phyloP scores from a whole-genome alignment of 2,797 vertebrate species.

The Ispidina lecontei region DNA sequence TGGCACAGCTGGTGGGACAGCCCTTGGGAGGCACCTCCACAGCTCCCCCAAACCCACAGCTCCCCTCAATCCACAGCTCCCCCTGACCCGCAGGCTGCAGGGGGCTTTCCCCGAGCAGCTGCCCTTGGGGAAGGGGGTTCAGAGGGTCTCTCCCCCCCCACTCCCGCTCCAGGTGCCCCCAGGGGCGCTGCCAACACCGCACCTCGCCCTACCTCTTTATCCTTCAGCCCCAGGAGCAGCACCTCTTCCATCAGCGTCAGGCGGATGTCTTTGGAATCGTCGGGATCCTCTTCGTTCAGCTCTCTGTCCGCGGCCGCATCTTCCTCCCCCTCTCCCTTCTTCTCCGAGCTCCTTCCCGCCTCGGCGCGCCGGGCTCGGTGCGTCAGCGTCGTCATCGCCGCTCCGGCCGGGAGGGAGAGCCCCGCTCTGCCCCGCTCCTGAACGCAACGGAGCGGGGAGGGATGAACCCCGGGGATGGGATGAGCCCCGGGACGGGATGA shows the following conservation, averaged over 20 bases:
- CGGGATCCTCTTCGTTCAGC: slow-evolving; percentile 51
- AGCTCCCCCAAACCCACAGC: neutral
- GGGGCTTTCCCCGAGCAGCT: neutral
- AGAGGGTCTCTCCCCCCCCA: too few species aligned
- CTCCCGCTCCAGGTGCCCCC: neutral
- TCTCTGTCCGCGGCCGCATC: slow-evolving; percentile 15
- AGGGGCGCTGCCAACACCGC: too few species aligned
- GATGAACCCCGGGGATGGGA: too few species aligned
- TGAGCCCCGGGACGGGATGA: too few species aligned
- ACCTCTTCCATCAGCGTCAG: slow-evolving; percentile 89
- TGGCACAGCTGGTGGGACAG: neutral
- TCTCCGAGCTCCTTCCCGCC: slow-evolving; percentile 41
- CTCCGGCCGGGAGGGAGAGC: neutral
- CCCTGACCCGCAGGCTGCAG: neutral
- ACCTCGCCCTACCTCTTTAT: slow-evolving; percentile 81
- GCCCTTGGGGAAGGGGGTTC: neutral
- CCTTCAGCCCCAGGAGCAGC: slow-evolving; percentile 85
- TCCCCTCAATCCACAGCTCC: too few species aligned
- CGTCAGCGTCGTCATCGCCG: slow-evolving; percentile 79
- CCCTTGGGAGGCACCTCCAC: fast-evolving
- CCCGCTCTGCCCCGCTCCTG: fast-evolving
- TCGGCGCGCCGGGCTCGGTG: slow-evolving; percentile 76
- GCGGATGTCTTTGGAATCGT: slow-evolving; percentile 81
- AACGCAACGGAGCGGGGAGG: fast-evolving
- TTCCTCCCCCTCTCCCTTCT: slow-evolving; percentile 62